These are phyloP conservation scores for Periophthalmus magnuspinnatus DNA, from an alignment of 2,797 vertebrate genomes.

Conservation along the genomic window DNA sequence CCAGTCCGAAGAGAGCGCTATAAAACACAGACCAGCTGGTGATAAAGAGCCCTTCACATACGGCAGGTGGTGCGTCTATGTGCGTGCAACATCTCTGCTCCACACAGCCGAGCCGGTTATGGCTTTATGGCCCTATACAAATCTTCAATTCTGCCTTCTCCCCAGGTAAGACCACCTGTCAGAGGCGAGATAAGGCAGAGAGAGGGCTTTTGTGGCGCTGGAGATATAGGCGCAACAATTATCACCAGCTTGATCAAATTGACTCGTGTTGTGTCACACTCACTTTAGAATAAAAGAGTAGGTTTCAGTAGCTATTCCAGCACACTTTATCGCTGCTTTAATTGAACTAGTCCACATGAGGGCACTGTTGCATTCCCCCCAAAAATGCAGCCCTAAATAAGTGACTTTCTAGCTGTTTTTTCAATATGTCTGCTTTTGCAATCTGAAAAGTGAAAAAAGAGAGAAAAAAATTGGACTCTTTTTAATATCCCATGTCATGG, in stretches of 20 bases:
- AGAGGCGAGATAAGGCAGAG: conserved; percentile 71
- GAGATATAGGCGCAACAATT: conserved; percentile 44
- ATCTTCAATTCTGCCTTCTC: conserved; percentile 72
- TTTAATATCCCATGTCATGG: background rate
- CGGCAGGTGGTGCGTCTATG: conserved; percentile 75
- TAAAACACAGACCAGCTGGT: conserved; percentile 76
- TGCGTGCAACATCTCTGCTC: conserved; percentile 64
- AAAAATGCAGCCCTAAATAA: background rate
- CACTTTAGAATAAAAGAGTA: background rate
- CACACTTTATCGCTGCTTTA: background rate
- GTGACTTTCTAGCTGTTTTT: background rate
- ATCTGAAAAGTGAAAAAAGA: background rate
- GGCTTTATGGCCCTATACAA: conserved; percentile 78
- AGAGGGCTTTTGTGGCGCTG: conserved; percentile 44
- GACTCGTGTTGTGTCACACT: background rate
- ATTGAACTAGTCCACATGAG: conserved; percentile 40
- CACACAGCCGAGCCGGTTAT: conserved; percentile 72
- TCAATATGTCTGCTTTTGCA: background rate
- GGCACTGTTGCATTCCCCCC: conserved; percentile 45
- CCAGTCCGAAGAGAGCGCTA: conserved; percentile 70
- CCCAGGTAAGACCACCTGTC: conserved; percentile 78
- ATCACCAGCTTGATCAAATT: conserved; percentile 29
- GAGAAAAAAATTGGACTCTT: background rate
- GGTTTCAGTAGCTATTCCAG: background rate
- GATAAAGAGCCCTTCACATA: conserved; percentile 66